A percentile compares a stretch with the other conserved stretches of the same genome.
phyloP scores from a whole-genome alignment of 2,888 invertebrate genomes.

The Aquatica leii region DNA sequence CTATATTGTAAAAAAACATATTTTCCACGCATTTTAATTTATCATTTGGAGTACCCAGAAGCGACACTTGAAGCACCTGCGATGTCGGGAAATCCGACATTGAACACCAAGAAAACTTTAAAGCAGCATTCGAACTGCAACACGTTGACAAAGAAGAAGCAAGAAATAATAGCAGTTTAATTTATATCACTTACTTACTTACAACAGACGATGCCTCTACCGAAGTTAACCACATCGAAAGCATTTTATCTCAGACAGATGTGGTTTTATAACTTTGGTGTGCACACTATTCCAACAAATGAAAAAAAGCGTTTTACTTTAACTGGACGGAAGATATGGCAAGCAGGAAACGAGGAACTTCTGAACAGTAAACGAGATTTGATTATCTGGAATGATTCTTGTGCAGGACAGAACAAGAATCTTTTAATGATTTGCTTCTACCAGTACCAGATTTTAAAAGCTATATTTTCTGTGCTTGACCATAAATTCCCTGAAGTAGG shows the following conservation, averaged over 20 bases:
- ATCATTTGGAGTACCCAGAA: slow-evolving; percentile 1
- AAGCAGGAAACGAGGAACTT: neutral
- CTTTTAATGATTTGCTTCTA: neutral
- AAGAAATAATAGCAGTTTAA: slow-evolving; percentile 3
- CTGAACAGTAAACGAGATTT: neutral
- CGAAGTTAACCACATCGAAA: slow-evolving; percentile 37
- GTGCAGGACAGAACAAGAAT: neutral
- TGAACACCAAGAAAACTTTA: neutral
- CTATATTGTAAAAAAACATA: neutral
- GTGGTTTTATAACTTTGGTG: neutral
- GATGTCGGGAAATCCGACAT: neutral
- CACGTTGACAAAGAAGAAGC: neutral
- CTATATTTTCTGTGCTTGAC: neutral
- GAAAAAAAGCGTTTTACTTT: slow-evolving; percentile 21
- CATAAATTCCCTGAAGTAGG: slow-evolving; percentile 12
- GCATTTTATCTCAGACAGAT: slow-evolving; percentile 40
- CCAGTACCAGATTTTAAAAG: neutral
- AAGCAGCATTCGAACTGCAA: neutral
- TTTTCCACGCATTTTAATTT: slow-evolving; percentile 1
- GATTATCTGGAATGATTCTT: neutral
- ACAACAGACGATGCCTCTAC: slow-evolving; percentile 39
- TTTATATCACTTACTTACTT: slow-evolving; percentile 35
- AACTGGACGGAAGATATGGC: neutral
- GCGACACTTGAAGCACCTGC: too few species aligned
- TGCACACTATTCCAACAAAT: slow-evolving; percentile 7